Evolutionary conservation across 1,140 invertebrate species (phyloP).

Genomic region (Drosophila parabipectinata): DNA sequence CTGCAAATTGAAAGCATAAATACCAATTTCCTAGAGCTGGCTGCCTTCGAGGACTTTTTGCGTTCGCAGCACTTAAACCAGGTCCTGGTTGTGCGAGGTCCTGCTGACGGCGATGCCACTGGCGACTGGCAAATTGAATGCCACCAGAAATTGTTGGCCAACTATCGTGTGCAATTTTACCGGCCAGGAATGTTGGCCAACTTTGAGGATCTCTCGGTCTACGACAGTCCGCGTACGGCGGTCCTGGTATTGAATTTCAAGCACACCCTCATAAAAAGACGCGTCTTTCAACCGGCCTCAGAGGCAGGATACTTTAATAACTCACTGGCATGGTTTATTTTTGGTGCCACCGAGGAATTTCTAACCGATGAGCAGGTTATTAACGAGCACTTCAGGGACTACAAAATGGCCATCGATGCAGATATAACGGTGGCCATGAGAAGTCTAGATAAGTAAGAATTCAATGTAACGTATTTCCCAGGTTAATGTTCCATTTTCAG

Average conservation of each 20-base stretch:
- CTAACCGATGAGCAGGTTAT: conserved; percentile 37
- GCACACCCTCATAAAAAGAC: conserved; percentile 14
- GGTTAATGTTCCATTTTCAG: conserved; percentile 12
- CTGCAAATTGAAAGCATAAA: conserved; percentile 79
- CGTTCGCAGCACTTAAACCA: conserved; percentile 57
- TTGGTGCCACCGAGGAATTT: conserved; percentile 20
- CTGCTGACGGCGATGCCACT: not conserved
- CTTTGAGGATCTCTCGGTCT: conserved; percentile 60
- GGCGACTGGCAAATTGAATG: conserved; percentile 32
- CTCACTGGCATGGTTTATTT: conserved; percentile 65
- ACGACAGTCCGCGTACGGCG: conserved; percentile 57
- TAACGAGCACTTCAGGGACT: conserved; percentile 39
- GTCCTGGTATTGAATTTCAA: conserved; percentile 46
- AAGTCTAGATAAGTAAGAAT: conserved; percentile 13
- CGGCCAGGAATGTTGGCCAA: conserved; percentile 25
- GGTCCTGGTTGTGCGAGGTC: conserved; percentile 41
- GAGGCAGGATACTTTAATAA: conserved; percentile 59
- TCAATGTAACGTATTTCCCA: not conserved
- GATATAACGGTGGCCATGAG: conserved; percentile 64
- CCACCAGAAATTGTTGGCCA: conserved; percentile 59
- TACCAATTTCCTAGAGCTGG: conserved; percentile 74
- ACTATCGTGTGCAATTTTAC: conserved; percentile 71
- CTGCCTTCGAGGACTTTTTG: conserved; percentile 68
- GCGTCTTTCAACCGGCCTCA: conserved; percentile 42
- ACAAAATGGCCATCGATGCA: conserved; percentile 64